phyloP scores from a whole-genome alignment of 2,888 invertebrate species.

The Andrena bicolor region DNA sequence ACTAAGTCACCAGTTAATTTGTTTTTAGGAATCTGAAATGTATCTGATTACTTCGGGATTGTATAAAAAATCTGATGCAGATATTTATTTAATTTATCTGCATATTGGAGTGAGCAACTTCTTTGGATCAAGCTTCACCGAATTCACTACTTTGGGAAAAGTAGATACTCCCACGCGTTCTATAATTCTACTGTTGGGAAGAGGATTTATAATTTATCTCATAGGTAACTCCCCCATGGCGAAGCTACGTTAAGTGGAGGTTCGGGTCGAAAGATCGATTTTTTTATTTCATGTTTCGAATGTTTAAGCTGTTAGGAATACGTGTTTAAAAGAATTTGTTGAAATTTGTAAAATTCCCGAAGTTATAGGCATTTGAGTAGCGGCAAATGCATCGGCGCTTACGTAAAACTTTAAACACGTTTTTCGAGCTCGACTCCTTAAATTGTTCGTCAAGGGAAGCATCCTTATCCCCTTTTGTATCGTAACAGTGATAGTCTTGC shows the following conservation, averaged over 20 bases:
- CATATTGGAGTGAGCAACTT: conserved; percentile 78
- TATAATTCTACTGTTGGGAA: conserved; percentile 75
- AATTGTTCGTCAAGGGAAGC: conserved; percentile 35
- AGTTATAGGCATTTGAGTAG: too few species aligned
- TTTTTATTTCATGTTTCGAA: too few species aligned
- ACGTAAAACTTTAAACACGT: too few species aligned
- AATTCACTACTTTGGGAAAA: conserved; percentile 65
- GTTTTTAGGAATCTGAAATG: conserved; percentile 67
- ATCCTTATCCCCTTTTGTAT: conserved; percentile 3
- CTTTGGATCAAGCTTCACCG: conserved; percentile 75
- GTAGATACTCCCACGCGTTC: conserved; percentile 74
- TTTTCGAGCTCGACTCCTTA: conserved; percentile 22
- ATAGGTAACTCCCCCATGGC: conserved; percentile 71
- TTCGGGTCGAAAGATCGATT: too few species aligned
- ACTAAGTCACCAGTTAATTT: background rate
- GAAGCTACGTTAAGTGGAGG: conserved; percentile 44
- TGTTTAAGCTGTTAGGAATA: too few species aligned
- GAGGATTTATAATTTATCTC: conserved; percentile 75
- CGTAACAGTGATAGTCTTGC: conserved; percentile 83
- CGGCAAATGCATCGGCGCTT: too few species aligned
- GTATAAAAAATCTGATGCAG: conserved; percentile 55
- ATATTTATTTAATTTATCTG: conserved; percentile 75
- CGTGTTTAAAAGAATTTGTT: too few species aligned
- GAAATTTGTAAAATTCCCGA: too few species aligned
- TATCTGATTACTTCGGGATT: conserved; percentile 65